Evolutionary conservation across 2,113 vertebrate species (phyloP), one percentile per base, ranked within the genome.

Genomic region (Neodon shergylaensis): DNA sequence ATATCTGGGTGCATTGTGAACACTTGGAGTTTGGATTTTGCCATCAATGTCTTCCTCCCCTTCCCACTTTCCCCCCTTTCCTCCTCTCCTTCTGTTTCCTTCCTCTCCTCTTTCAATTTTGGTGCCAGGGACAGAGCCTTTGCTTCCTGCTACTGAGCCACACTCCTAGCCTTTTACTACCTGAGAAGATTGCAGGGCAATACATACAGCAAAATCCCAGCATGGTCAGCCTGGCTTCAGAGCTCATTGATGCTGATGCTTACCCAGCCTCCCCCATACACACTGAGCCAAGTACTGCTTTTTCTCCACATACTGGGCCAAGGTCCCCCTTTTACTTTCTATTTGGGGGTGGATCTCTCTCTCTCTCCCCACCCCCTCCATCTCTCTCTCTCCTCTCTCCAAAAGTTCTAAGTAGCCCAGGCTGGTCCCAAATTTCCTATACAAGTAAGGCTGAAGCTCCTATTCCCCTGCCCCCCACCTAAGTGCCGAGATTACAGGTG

Each of bases 1-100:
- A 0, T 21, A 0, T 3, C 11, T 22, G 2, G 12, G 58, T 12
- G 8, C 8, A 21, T 6, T 42, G n/a, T 9, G n/a, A 16, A 26
- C 24, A 63, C n/a, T 63, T 39, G 19, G n/a, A 42, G 19, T 74
- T 87, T 66, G 66, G 44, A 47, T 61, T 26, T 79, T 11, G 42
- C 3, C 58, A 73, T 73, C 66, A 66, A 3, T n/a, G 21, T 10
- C 72, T 16, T 52, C 21, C 83, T 68, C 83, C 19, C 28, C 22
- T 24, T 42, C 7, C n/a, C 31, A 21, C 44, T n/a, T 4, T 22
- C 24, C 21, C 11, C 44, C 33, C 19, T 47, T 47, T 22, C 7
- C 13, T 28, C 47, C 7, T 28, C 31, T 42, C 28, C 33, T 36
- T 33, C 16, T 36, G 3, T 22, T 81, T 47, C 12, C 14, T 54